phyloP scores from a whole-genome alignment of 2,113 vertebrate genomes.

The Passer montanus region DNA sequence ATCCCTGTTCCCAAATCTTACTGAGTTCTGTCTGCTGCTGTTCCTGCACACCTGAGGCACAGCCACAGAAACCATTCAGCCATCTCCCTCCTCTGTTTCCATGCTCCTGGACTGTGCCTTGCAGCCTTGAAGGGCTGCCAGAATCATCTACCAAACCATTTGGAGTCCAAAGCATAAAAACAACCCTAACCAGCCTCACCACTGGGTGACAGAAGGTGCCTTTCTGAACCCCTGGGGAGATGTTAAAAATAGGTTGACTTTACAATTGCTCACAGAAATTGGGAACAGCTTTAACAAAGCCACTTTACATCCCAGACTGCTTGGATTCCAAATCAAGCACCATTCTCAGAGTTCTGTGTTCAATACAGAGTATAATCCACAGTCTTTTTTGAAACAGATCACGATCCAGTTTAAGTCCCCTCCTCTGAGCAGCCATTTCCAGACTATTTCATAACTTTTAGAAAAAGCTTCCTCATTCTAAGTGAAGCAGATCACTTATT shows the following conservation, averaged over 20 bases:
- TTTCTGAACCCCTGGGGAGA: not conserved
- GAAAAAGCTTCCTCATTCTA: not conserved
- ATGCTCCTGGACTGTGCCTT: not conserved
- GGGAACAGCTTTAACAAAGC: not conserved
- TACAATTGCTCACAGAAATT: not conserved
- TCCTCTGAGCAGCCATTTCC: constrained; percentile 7
- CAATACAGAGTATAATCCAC: not conserved
- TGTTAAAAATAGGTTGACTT: not conserved
- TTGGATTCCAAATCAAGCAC: not conserved
- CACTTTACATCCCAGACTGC: fast-evolving
- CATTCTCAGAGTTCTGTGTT: fast-evolving
- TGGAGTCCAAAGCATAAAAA: not conserved
- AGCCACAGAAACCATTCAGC: not conserved
- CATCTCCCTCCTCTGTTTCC: not conserved
- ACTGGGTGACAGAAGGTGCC: not conserved
- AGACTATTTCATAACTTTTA: not conserved
- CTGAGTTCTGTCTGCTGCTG: not conserved
- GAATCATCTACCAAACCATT: not conserved
- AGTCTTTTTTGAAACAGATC: not conserved
- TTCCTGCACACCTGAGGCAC: not conserved
- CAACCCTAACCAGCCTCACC: not conserved
- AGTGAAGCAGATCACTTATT: not conserved
- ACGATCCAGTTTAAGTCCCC: not conserved
- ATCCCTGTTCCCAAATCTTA: not conserved
- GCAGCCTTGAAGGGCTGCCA: not conserved